Base-by-base conservation (phyloP, 2,797 vertebrate species). In the Natrix natrix region DNA sequence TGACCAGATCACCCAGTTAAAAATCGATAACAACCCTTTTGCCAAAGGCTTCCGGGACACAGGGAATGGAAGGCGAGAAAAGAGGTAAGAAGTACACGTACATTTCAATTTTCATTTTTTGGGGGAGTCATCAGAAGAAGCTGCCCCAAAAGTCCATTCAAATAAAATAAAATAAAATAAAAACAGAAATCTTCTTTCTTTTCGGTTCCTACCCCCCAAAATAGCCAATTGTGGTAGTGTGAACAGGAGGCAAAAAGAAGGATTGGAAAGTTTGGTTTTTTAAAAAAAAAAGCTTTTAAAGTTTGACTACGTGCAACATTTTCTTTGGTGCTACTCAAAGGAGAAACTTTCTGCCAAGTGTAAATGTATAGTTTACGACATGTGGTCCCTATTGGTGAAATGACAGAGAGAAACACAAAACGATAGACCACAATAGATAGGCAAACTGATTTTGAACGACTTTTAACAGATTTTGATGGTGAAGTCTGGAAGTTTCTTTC, bases 1-100 rank as follows among this genome's bases (percentile, higher is more conserved):
- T 61, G 8, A 69, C 48, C 95, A 98, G 98, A 98, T 98, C 96
- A 99, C 99, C 0, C 99, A 99, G 95, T 98, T 99, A 95, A 99
- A 99, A 98, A 99, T 99, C 74, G 99, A 99, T 97, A 98, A 99
- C 97, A 99, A 99, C 88, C 99, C 99, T 2, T 99, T 99, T 94
- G 99, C 99, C 95, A 99, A 99, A 98, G 99, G 99, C 92, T 99
- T 99, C 97, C 98, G 99, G 95, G 99, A 99, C 97, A 98, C 99
- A 0, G 99, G 99, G 55, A 99, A 99, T 96, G 99, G 99, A 92
- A 98, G 98, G 93, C 97, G 99, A 96, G 99, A 99, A 95, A 99
- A 99, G 96, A 98, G 99, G 99, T 99, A 97, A 98, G 98, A 97
- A 98, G 98, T 94, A 61, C 63, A 26, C 55, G 4, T 83, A 20